A percentile compares a stretch with the other conserved stretches of the same genome.
phyloP scores from a whole-genome alignment of 2,113 vertebrate genomes.

The Rhinolophus ferrumequinum region DNA sequence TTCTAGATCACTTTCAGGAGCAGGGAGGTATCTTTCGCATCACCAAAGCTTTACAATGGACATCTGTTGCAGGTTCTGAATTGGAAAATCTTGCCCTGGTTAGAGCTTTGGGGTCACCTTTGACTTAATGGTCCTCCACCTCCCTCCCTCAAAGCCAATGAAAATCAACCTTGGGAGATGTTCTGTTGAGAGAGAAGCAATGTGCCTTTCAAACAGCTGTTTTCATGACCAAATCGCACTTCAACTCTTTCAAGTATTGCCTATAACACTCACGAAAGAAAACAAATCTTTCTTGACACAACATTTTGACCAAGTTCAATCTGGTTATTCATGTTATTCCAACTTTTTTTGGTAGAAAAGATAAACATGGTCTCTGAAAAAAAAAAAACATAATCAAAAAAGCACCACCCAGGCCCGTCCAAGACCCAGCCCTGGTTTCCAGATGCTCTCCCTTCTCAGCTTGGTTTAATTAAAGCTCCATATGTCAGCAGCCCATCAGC shows the following conservation, averaged over 20 bases:
- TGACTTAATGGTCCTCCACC: slow-evolving; percentile 51
- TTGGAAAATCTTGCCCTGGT: slow-evolving; percentile 30
- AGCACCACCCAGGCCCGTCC: slow-evolving; percentile 54
- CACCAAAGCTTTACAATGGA: neutral
- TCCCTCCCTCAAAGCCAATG: slow-evolving; percentile 54
- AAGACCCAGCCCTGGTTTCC: slow-evolving; percentile 62
- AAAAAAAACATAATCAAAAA: slow-evolving; percentile 70
- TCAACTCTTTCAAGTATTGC: slow-evolving; percentile 61
- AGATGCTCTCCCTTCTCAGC: slow-evolving; percentile 53
- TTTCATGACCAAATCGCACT: slow-evolving; percentile 72
- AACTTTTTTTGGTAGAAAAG: slow-evolving; percentile 83
- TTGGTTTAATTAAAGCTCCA: slow-evolving; percentile 68
- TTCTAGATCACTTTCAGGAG: neutral
- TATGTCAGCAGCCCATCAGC: slow-evolving; percentile 52
- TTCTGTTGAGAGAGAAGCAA: slow-evolving; percentile 58
- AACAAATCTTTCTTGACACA: slow-evolving; percentile 82
- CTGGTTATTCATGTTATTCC: slow-evolving; percentile 83
- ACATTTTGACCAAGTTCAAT: slow-evolving; percentile 83
- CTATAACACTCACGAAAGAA: slow-evolving; percentile 82
- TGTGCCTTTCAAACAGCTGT: slow-evolving; percentile 74
- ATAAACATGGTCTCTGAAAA: slow-evolving; percentile 75
- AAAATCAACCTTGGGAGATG: slow-evolving; percentile 76
- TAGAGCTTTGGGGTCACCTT: slow-evolving; percentile 54
- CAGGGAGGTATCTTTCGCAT: neutral
- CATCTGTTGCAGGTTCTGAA: slow-evolving; percentile 18